A percentile compares a stretch with the other conserved stretches of the same genome.
These are phyloP conservation scores for Agriopis leucophaearia DNA, from an alignment of 2,888 invertebrate genomes.

Conservation along the genomic window DNA sequence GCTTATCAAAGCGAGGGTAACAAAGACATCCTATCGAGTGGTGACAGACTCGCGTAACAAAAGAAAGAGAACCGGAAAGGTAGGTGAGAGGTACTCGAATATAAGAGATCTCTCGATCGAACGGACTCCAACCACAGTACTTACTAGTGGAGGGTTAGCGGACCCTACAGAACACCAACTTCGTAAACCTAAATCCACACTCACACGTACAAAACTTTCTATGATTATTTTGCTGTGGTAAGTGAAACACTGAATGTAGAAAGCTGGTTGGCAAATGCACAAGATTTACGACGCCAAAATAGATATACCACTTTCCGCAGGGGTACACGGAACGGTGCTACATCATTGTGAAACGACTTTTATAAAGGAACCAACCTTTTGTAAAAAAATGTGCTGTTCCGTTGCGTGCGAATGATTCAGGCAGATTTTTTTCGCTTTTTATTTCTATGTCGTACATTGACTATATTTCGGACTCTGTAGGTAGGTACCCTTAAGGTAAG, in stretches of 20 bases:
- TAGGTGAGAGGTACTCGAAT: conserved; percentile 75
- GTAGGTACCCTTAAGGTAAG: no score
- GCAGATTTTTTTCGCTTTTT: no score
- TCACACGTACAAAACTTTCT: background rate
- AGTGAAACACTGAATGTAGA: background rate
- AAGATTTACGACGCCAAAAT: no score
- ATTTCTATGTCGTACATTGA: no score
- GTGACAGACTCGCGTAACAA: conserved; percentile 75
- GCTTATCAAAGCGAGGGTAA: conserved; percentile 77
- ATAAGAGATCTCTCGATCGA: conserved; percentile 58
- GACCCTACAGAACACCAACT: conserved; percentile 2
- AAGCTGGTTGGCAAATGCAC: no score
- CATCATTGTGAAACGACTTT: no score
- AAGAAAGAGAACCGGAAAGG: conserved; percentile 83
- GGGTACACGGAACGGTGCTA: no score
- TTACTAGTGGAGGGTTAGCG: conserved; percentile 2
- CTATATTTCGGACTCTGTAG: no score
- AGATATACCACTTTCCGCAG: no score
- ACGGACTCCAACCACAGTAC: conserved; percentile 31
- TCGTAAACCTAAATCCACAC: background rate
- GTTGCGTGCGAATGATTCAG: no score
- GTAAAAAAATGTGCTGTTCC: no score
- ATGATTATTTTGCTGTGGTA: background rate
- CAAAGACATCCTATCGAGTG: conserved; percentile 79
- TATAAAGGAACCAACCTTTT: no score